Base-by-base conservation (phyloP, 1,140 invertebrate genomes). In the Acromyrmex charruanus region DNA sequence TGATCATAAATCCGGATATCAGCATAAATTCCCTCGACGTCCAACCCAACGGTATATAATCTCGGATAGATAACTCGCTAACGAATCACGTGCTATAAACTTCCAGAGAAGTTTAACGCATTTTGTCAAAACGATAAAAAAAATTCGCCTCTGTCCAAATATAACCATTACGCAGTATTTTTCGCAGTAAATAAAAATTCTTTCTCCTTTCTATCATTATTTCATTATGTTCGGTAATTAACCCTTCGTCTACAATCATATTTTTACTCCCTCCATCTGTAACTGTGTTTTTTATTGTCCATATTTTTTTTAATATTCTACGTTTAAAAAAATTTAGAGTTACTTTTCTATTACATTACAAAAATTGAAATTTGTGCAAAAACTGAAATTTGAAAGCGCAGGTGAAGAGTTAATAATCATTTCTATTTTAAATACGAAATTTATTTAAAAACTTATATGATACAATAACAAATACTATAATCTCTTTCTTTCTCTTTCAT, bases 1-100 rank as follows among this genome's bases (percentile, higher is more conserved):
- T 25, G 68, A 49, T 82, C 68, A 74, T 82, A 82, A 82, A 82
- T 82, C 16, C 39, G 28, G 35, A 82, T 74, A 74, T 74, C 25
- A 82, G 80, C 80, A 82, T 82, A 82, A 59, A 72, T 74, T 51
- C 14, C 18, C 10, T 14, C 21, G 31, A 80, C 31, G 31, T 71
- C 25, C 66, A 80, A 28, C 10, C 49, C n/a, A 21, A 71, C n/a
- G 63, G n/a, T 35, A 28, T 49, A 74, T 82, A 82, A 74, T 82
- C 80, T 74, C 16, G 39, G 55, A 74, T 31, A 74, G 80, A 82
- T 82, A 80, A 35, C 28, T 69, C 63, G 63, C 25, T 35, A 82
- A 82, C 51, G 68, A 82, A 82, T 74, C 39, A 10, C 25, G 39
- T 16, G 68, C 68, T 72, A 53, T 71, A 44, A 81, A 35, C 31